phyloP scores from a whole-genome alignment of 2,888 invertebrate species.

The Brenthis daphne region DNA sequence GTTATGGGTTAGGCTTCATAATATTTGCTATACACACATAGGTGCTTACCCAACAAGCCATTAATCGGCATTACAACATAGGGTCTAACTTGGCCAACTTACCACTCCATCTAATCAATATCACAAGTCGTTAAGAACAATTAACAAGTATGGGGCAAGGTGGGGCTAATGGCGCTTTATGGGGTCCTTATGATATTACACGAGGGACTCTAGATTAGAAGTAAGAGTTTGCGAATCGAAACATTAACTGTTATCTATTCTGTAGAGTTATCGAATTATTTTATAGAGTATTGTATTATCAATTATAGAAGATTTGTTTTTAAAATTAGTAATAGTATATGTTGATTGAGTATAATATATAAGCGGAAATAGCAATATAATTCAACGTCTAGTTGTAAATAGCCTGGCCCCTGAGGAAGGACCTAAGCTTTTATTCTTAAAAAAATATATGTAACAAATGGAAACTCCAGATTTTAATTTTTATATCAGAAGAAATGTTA shows the following conservation, averaged over 20 bases:
- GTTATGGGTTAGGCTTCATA: no score
- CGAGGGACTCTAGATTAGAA: constrained; percentile 18
- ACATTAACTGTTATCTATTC: constrained; percentile 8
- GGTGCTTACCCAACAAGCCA: background rate
- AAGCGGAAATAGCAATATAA: no score
- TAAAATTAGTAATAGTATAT: no score
- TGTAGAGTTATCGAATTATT: constrained; percentile 9
- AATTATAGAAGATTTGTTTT: no score
- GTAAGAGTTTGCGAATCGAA: constrained; percentile 16
- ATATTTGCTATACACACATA: background rate
- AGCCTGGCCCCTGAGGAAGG: no score
- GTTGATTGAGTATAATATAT: no score
- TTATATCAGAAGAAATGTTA: no score
- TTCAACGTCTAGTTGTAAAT: no score
- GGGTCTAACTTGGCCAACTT: constrained; percentile 10
- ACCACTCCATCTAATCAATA: constrained; percentile 23
- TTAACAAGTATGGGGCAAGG: constrained; percentile 55
- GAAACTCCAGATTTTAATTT: no score
- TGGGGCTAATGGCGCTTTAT: constrained; percentile 37
- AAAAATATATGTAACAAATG: no score
- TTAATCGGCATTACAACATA: constrained; percentile 9
- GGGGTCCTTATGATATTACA: constrained; percentile 22
- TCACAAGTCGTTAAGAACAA: constrained; percentile 49
- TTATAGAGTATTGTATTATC: background rate
- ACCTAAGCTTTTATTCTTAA: no score